Evolutionary conservation across 1,140 invertebrate species (phyloP).

Genomic region (Eurosta solidaginis): DNA sequence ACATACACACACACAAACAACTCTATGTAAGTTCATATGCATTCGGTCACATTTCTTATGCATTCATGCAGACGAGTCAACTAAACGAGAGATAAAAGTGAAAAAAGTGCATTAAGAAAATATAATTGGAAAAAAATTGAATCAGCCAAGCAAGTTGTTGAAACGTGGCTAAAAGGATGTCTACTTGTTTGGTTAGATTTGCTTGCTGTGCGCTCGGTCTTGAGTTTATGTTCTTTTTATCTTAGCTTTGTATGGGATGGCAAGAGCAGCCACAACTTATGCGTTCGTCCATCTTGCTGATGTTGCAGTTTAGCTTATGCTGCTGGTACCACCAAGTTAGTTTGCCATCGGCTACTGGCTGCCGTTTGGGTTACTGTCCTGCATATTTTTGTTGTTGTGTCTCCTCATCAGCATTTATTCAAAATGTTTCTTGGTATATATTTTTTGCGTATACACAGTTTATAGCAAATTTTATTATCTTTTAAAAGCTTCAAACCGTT

Average conservation of each 20-base stretch:
- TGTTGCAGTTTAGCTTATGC: background rate
- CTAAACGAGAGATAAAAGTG: background rate
- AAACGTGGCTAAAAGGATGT: constrained; percentile 25
- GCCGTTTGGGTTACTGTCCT: background rate
- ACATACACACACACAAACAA: too few species aligned
- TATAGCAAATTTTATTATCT: background rate
- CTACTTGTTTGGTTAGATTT: background rate
- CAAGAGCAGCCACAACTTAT: background rate
- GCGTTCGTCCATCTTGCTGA: background rate
- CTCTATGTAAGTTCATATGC: background rate
- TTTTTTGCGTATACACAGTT: background rate
- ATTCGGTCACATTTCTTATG: constrained; percentile 10
- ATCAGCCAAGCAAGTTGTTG: constrained; percentile 5
- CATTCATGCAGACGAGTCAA: background rate
- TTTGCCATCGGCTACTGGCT: background rate
- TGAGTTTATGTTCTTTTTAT: background rate
- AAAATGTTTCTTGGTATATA: background rate
- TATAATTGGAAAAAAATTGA: constrained; percentile 24
- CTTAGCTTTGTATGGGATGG: too few species aligned
- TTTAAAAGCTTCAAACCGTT: too few species aligned
- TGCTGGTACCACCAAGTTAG: background rate
- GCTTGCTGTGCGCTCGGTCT: background rate
- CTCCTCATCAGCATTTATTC: background rate
- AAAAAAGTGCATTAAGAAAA: background rate
- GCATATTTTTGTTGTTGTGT: too few species aligned